Conservation (phyloP, 2,888 invertebrate genomes). For the Protonemura montana region DNA sequence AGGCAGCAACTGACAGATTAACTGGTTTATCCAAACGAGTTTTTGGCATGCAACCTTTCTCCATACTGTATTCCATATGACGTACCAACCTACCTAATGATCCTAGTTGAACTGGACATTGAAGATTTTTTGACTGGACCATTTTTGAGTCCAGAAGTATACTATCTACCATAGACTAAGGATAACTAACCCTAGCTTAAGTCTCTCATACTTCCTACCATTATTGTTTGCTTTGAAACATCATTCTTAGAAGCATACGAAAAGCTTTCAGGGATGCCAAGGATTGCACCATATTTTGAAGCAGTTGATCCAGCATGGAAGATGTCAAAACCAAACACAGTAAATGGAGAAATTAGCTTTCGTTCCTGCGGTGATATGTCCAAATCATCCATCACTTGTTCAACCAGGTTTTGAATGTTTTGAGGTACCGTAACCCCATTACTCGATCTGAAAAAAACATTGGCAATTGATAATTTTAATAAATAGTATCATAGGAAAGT, state of each 20-base stretch:
- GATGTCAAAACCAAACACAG: conserved; percentile 76
- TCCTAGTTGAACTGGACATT: too few species aligned
- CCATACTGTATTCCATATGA: too few species aligned
- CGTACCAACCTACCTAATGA: too few species aligned
- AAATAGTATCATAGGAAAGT: too few species aligned
- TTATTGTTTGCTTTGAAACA: conserved; percentile 67
- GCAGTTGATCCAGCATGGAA: conserved; percentile 70
- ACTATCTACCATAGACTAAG: too few species aligned
- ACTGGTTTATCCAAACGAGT: too few species aligned
- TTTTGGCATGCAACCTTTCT: too few species aligned
- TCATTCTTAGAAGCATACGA: conserved; percentile 64
- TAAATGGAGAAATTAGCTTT: conserved; percentile 69
- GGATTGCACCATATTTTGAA: conserved; percentile 66
- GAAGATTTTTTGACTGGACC: too few species aligned
- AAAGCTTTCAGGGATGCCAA: conserved; percentile 81
- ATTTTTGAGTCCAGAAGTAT: too few species aligned
- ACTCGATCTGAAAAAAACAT: conserved; percentile 64
- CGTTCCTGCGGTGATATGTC: conserved; percentile 63
- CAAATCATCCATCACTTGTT: conserved; percentile 68
- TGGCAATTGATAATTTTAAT: conserved; percentile 31
- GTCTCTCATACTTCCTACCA: conserved; percentile 60
- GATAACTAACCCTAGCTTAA: too few species aligned
- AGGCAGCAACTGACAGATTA: too few species aligned
- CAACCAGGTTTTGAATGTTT: conserved; percentile 62
- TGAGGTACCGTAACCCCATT: conserved; percentile 65